These are phyloP conservation scores for Hemibagrus guttatus DNA, from an alignment of 2,797 vertebrate species.

Conservation along the genomic window DNA sequence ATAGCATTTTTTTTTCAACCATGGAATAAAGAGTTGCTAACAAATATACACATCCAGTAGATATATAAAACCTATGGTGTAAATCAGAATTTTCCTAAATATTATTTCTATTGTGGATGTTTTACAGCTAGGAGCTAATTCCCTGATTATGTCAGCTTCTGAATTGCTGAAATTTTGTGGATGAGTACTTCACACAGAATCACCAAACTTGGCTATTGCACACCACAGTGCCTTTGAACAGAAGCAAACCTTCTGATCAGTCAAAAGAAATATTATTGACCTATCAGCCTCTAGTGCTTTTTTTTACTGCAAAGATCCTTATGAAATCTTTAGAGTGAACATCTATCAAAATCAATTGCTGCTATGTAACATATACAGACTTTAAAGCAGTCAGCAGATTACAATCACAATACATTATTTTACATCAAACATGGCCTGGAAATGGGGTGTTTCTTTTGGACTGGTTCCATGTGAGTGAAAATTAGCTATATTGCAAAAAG, in stretches of 20 bases:
- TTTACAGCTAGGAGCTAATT: conserved; percentile 1
- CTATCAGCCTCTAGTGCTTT: neutral
- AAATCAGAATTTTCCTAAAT: conserved; percentile 5
- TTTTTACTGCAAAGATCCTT: neutral
- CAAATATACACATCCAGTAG: neutral
- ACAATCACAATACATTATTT: neutral
- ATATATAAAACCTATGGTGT: neutral
- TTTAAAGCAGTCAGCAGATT: neutral
- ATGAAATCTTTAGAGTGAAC: neutral
- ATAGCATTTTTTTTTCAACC: neutral
- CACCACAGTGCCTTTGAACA: neutral
- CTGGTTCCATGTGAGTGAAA: neutral
- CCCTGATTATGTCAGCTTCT: neutral
- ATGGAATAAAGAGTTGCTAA: neutral
- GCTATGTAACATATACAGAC: neutral
- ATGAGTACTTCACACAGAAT: neutral
- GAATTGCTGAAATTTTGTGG: neutral
- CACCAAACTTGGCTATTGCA: neutral
- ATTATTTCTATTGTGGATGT: neutral
- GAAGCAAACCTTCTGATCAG: neutral
- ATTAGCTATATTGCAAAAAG: neutral
- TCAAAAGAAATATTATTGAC: neutral
- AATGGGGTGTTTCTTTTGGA: too few relatives aligned
- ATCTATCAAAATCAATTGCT: neutral
- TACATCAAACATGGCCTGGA: neutral